Evolutionary conservation across 1,140 invertebrate genomes (phyloP), one percentile per base, ranked within the genome.

Genomic region (Mactra quadrangularis): DNA sequence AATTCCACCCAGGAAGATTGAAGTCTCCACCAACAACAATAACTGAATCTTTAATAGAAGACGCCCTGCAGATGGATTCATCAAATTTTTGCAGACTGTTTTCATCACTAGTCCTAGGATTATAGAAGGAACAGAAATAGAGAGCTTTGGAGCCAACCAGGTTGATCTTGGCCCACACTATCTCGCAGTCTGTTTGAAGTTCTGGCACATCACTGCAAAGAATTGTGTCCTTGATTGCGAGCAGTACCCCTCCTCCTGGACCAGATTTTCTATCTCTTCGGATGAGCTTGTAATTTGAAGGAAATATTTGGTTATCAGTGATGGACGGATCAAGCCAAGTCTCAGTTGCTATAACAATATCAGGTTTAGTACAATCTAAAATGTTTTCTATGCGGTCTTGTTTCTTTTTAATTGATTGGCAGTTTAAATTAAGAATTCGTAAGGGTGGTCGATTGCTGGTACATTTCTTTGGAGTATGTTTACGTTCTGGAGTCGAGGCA

Each of bases 261-360:
- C n/a, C n/a, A n/a, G n/a, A n/a, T n/a, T n/a, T n/a, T n/a, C n/a
- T n/a, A n/a, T n/a, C n/a, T n/a, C n/a, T n/a, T n/a, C n/a, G n/a
- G n/a, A n/a, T n/a, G n/a, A n/a, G n/a, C n/a, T n/a, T n/a, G n/a
- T n/a, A n/a, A n/a, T n/a, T n/a, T n/a, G n/a, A n/a, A n/a, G n/a
- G n/a, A n/a, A n/a, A n/a, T n/a, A n/a, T n/a, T n/a, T n/a, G n/a
- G 22, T 38, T 78, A 33, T 83, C 62, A 2, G 57, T 60, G 17
- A 85, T 79, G 38, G 64, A 57, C 17, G 53, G 31, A 55, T 85
- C 78, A 59, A 81, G 31, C 68, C 81, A 85, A 13, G 83, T 85
- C 74, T 87, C 85, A 33, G 85, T 85, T n/a, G 70, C 72, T 31
- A 82, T 62, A 17, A 85, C 60, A 31, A 85, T 78, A 53, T 85